These are phyloP conservation scores for Neogobius melanostomus DNA, from an alignment of 2,113 vertebrate genomes.

Conservation along the genomic window DNA sequence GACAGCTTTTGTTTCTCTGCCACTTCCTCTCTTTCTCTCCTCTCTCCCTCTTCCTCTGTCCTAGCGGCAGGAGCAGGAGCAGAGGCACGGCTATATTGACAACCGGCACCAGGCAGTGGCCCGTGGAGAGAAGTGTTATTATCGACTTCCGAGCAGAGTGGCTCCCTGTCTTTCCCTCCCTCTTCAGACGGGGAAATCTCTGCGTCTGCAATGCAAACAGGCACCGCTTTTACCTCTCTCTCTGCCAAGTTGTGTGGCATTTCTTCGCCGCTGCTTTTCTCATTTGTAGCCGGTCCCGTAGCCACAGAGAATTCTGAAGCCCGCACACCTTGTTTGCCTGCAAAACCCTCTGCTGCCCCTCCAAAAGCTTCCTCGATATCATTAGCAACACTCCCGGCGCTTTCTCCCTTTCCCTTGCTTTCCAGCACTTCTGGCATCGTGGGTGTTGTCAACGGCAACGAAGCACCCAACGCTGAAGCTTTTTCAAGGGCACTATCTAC, in stretches of 20 bases:
- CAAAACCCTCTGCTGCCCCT: slow-evolving; percentile 43
- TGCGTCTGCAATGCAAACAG: slow-evolving; percentile 34
- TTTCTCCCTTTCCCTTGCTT: slow-evolving; percentile 69
- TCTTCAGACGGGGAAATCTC: slow-evolving; percentile 50
- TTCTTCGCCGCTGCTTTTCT: slow-evolving; percentile 60
- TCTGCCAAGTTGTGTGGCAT: slow-evolving; percentile 70
- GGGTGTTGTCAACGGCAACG: slow-evolving; percentile 79
- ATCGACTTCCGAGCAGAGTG: slow-evolving; percentile 41
- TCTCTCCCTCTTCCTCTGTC: slow-evolving; percentile 43
- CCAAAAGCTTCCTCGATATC: slow-evolving; percentile 39
- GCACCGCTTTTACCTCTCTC: slow-evolving; percentile 49
- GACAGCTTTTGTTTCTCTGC: slow-evolving; percentile 50
- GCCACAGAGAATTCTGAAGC: slow-evolving; percentile 41
- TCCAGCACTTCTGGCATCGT: slow-evolving; percentile 76
- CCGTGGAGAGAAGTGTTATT: slow-evolving; percentile 50
- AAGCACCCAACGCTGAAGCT: slow-evolving; percentile 60
- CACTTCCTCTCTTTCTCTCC: slow-evolving; percentile 43
- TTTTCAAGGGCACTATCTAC: slow-evolving; percentile 67
- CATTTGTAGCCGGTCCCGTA: slow-evolving; percentile 45
- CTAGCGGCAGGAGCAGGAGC: slow-evolving; percentile 46
- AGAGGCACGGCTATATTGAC: slow-evolving; percentile 54
- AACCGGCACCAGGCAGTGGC: slow-evolving; percentile 53
- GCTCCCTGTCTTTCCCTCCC: slow-evolving; percentile 56
- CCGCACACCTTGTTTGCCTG: slow-evolving; percentile 38
- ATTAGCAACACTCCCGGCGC: slow-evolving; percentile 46